A percentile compares a stretch with the other conserved stretches of the same genome.
Evolutionary conservation across 1,140 invertebrate species (phyloP).

Genomic region (Eufriesea mexicana): DNA sequence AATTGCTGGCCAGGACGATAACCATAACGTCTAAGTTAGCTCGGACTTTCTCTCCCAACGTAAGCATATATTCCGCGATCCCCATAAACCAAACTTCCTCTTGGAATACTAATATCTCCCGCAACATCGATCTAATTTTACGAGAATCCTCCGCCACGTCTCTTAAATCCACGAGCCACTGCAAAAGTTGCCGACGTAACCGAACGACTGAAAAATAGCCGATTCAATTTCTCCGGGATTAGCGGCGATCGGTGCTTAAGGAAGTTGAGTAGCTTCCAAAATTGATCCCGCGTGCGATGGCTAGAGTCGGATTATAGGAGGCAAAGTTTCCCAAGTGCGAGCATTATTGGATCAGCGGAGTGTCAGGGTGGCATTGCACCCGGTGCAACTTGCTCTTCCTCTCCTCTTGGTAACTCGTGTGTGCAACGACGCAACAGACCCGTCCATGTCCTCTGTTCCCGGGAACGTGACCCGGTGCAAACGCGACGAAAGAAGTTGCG

Average conservation of each 20-base stretch:
- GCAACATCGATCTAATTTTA: too few species aligned
- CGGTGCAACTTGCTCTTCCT: neutral
- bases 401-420: neutral
- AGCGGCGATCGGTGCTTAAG: neutral
- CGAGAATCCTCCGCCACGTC: too few species aligned
- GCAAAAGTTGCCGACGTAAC: neutral
- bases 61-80: too few species aligned
- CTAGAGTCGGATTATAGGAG: slow-evolving; percentile 28
- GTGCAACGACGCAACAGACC: neutral
- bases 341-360: slow-evolving; percentile 29
- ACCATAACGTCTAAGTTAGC: too few species aligned
- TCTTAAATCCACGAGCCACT: too few species aligned
- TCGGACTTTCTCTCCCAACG: too few species aligned
- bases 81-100: too few species aligned
- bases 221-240: slow-evolving; percentile 18
- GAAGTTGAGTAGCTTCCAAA: slow-evolving; percentile 4
- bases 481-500: slow-evolving; percentile 7
- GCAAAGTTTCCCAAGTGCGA: slow-evolving; percentile 28
- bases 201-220: neutral
- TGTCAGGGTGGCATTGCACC: slow-evolving; percentile 14
- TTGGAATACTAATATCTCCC: too few species aligned
- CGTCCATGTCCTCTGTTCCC: neutral
- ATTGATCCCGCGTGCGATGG: slow-evolving; percentile 23
- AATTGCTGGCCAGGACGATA: too few species aligned
- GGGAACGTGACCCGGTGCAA: neutral